These are phyloP conservation scores for Cyphomyrus plagiostoma DNA, from an alignment of 2,113 vertebrate species.

Conservation along the genomic window DNA sequence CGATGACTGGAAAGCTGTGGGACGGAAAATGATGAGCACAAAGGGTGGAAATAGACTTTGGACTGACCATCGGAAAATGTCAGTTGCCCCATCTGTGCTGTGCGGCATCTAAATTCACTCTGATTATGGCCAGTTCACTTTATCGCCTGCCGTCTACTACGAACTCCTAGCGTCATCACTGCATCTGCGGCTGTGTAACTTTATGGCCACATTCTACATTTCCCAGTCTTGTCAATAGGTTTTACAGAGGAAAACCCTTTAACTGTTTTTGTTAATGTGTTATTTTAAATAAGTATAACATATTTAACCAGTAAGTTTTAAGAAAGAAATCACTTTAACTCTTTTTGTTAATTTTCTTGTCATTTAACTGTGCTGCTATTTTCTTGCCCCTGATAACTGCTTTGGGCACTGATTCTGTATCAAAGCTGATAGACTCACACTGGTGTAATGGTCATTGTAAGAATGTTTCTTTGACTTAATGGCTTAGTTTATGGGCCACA, in stretches of 20 bases:
- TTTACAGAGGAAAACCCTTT: neutral
- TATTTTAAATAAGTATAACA: neutral
- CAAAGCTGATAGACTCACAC: neutral
- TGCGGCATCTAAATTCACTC: neutral
- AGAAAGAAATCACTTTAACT: neutral
- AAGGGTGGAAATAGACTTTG: conserved; percentile 14
- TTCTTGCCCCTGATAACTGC: neutral
- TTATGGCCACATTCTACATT: neutral
- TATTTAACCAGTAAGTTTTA: neutral
- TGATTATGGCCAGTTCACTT: neutral
- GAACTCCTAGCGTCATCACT: neutral
- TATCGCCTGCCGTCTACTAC: neutral
- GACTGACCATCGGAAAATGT: conserved; percentile 3
- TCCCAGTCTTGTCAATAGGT: neutral
- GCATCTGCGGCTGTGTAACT: neutral
- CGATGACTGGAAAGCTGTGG: neutral
- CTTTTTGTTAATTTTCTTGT: neutral
- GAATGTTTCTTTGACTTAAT: neutral
- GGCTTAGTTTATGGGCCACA: neutral
- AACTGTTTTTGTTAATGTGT: neutral
- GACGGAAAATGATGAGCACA: neutral
- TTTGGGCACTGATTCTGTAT: neutral
- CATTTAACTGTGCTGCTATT: neutral
- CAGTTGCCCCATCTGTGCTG: neutral
- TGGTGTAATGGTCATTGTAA: neutral